Conservation (phyloP, 1,140 invertebrate species). For the Chionoecetes opilio region DNA sequence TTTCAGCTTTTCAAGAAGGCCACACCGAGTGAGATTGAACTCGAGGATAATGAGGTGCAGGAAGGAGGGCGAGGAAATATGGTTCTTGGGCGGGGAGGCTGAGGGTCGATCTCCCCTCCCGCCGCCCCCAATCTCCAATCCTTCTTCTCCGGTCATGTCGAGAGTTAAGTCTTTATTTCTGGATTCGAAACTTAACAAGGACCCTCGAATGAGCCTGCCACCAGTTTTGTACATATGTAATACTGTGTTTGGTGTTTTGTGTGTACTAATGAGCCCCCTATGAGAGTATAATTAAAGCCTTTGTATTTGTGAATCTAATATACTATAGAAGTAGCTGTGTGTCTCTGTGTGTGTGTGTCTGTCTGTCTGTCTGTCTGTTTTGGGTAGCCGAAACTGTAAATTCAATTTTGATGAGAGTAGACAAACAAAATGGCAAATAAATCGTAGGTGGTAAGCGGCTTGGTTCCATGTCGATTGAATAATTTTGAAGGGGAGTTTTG, state of each 20-base stretch:
- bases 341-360: neutral
- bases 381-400: too few relatives aligned
- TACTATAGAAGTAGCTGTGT: neutral
- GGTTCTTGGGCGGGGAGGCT: neutral
- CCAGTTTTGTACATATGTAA: neutral
- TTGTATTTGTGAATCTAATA: too few relatives aligned
- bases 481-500: too few relatives aligned
- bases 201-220: neutral
- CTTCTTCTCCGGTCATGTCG: neutral
- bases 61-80: neutral
- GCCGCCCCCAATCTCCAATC: neutral
- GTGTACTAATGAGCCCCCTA: too few relatives aligned
- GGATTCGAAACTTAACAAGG: neutral
- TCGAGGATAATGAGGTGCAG: neutral
- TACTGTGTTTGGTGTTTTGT: neutral
- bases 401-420: too few relatives aligned
- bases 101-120: neutral
- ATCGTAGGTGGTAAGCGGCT: too few relatives aligned
- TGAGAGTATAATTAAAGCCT: too few relatives aligned
- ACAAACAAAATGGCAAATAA: too few relatives aligned
- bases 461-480: too few relatives aligned
- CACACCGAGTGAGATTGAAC: slow-evolving; percentile 14
- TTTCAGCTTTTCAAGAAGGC: neutral
- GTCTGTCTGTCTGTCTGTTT: neutral
- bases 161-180: neutral